Conservation (phyloP, 2,113 vertebrate genomes). For the Regulus satrapa region DNA sequence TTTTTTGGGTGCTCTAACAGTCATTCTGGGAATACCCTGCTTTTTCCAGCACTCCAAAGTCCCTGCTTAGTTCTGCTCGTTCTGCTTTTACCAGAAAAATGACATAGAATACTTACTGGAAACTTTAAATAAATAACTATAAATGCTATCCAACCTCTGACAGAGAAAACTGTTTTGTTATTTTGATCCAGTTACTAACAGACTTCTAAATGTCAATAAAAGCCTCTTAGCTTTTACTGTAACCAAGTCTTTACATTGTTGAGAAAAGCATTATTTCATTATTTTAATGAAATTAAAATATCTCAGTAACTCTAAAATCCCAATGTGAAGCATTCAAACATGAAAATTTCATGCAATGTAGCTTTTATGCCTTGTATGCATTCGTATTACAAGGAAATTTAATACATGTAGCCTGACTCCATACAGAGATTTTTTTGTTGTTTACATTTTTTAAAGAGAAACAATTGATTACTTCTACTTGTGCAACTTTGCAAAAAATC, state of each 20-base stretch:
- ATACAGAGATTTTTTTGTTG: background rate
- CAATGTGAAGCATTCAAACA: background rate
- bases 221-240: background rate
- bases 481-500: background rate
- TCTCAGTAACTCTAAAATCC: background rate
- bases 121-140: background rate
- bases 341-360: background rate
- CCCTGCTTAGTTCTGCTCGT: background rate
- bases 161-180: background rate
- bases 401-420: background rate
- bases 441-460: background rate
- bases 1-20: background rate
- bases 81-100: background rate
- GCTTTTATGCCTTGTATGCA: background rate
- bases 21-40: background rate
- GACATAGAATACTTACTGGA: background rate
- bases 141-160: background rate
- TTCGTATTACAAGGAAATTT: background rate
- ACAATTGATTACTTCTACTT: background rate
- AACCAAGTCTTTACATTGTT: background rate
- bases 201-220: background rate
- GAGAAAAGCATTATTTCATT: background rate
- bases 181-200: background rate
- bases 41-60: background rate
- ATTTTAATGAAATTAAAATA: background rate